Conservation (phyloP, 2,888 invertebrate species). For the Polydrusus cervinus region DNA sequence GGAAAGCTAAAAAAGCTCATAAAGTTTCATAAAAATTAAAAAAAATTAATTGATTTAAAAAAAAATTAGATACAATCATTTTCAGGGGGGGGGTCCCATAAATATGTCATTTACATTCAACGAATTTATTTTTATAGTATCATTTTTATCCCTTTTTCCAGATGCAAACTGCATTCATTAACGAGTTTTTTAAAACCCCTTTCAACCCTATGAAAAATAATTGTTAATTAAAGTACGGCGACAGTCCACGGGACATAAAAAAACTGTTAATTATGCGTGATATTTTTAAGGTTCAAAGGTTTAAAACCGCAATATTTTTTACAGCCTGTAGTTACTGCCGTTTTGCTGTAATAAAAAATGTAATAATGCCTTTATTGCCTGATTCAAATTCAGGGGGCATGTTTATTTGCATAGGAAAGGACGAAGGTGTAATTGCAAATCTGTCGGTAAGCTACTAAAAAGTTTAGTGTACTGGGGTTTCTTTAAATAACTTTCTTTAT, state of each 20-base stretch:
- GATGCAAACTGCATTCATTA: neutral
- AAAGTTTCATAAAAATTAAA: too few relatives aligned
- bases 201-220: neutral
- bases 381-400: conserved; percentile 5
- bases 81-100: too few relatives aligned
- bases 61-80: too few relatives aligned
- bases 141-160: neutral
- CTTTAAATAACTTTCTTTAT: too few relatives aligned
- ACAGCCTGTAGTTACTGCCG: conserved; percentile 11
- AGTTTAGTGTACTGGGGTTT: neutral
- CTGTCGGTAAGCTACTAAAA: conserved; percentile 3
- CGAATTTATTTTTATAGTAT: neutral
- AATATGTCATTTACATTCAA: too few relatives aligned
- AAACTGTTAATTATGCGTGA: neutral
- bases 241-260: neutral
- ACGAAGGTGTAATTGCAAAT: conserved; percentile 7
- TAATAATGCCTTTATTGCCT: conserved; percentile 21
- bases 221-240: neutral
- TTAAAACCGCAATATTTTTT: conserved; percentile 18
- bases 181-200: neutral
- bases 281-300: neutral
- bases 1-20: too few relatives aligned
- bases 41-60: too few relatives aligned
- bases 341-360: conserved; percentile 19
- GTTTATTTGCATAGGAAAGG: conserved; percentile 12